These are phyloP conservation scores for Alfaro cultratus DNA, from an alignment of 2,797 vertebrate species.

Conservation along the genomic window DNA sequence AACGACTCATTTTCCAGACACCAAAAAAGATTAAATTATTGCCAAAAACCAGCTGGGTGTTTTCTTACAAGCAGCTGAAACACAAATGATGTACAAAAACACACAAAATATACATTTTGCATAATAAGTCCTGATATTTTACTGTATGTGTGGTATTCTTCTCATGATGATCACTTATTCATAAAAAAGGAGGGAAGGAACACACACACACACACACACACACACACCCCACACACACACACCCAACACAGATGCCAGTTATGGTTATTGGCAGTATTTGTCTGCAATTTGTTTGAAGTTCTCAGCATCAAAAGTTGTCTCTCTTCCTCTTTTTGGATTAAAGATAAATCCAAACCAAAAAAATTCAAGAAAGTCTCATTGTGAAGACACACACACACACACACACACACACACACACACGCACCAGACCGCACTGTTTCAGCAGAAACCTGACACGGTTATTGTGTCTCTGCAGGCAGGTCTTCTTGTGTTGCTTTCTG, in stretches of 20 bases:
- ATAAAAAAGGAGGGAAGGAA: not conserved
- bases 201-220: not conserved
- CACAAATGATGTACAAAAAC: too few relatives aligned
- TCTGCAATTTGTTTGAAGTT: slow-evolving; percentile 15
- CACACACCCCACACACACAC: not conserved
- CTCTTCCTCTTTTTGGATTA: slow-evolving; percentile 53
- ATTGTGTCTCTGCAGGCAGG: slow-evolving; percentile 25
- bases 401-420: not conserved
- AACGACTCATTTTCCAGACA: too few relatives aligned
- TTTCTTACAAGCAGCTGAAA: too few relatives aligned
- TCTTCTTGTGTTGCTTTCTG: slow-evolving; percentile 14
- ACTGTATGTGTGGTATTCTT: not conserved
- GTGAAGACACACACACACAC: slow-evolving; percentile 7
- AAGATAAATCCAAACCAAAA: slow-evolving; percentile 44
- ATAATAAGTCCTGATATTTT: not conserved
- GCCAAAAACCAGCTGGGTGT: too few relatives aligned
- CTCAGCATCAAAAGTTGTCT: slow-evolving; percentile 9
- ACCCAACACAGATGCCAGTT: not conserved
- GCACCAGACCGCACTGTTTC: slow-evolving; percentile 29
- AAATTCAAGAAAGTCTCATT: slow-evolving; percentile 16
- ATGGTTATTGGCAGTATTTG: slow-evolving; percentile 3
- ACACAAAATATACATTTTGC: too few relatives aligned
- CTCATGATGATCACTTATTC: not conserved
- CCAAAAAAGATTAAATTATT: too few relatives aligned
- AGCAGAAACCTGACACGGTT: slow-evolving; percentile 55